These are phyloP conservation scores for Podotricha telesiphe DNA, from an alignment of 2,888 invertebrate genomes.

Conservation along the genomic window DNA sequence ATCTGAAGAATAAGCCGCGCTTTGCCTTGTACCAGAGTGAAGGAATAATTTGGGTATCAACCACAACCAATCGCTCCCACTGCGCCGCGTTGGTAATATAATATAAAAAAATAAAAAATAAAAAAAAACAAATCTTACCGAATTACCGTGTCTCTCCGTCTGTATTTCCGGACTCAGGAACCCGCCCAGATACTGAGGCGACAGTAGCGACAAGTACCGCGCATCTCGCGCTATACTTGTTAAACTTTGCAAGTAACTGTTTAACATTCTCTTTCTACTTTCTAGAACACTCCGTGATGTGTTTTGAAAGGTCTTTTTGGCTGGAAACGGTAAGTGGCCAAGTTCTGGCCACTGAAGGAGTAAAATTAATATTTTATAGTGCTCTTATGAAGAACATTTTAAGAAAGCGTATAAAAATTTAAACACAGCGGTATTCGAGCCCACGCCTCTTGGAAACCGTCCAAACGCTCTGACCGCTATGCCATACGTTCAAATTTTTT, in stretches of 20 bases:
- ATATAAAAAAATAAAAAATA: too few species aligned
- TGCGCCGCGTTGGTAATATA: too few species aligned
- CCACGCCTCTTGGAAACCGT: too few species aligned
- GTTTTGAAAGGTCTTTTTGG: conserved; percentile 97
- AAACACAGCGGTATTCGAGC: too few species aligned
- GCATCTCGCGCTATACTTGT: conserved; percentile 67
- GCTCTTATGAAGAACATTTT: too few species aligned
- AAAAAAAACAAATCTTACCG: conserved; percentile 50
- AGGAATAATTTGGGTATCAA: too few species aligned
- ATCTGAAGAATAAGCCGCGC: too few species aligned
- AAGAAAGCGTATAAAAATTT: too few species aligned
- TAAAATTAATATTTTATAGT: neutral
- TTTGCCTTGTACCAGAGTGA: too few species aligned
- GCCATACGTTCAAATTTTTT: too few species aligned
- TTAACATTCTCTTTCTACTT: conserved; percentile 91
- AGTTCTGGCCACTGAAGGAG: conserved; percentile 89
- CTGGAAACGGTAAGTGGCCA: conserved; percentile 91
- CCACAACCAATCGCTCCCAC: too few species aligned
- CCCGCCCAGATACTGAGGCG: conserved; percentile 72
- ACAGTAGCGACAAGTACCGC: conserved; percentile 68
- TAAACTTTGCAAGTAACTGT: conserved; percentile 90
- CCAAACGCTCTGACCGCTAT: too few species aligned
- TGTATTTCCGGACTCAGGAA: conserved; percentile 76
- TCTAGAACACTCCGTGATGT: conserved; percentile 93
- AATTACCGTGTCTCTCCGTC: conserved; percentile 71